Evolutionary conservation across 1,140 invertebrate genomes (phyloP).

Genomic region (Leptinotarsa undecemlineata): DNA sequence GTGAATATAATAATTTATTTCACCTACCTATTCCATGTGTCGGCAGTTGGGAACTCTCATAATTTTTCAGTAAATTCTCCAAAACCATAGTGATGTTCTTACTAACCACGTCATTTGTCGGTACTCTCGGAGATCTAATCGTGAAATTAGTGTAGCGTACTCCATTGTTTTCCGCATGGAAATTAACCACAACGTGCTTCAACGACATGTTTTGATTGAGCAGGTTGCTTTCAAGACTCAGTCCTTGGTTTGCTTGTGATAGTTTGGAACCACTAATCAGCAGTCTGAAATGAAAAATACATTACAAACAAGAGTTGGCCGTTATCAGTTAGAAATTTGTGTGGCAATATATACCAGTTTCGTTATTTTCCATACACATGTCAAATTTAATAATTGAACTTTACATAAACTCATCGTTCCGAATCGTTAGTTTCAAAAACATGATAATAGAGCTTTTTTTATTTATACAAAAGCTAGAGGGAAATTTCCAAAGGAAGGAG

Average conservation of each 20-base stretch:
- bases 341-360: too few relatives aligned
- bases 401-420: too few relatives aligned
- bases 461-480: too few relatives aligned
- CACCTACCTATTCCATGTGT: conserved; percentile 75
- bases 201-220: conserved; percentile 33
- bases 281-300: conserved; percentile 23
- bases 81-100: conserved; percentile 81
- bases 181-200: conserved; percentile 18
- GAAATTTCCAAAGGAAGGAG: too few relatives aligned
- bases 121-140: conserved; percentile 54
- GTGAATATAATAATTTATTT: not conserved
- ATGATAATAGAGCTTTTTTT: too few relatives aligned
- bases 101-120: conserved; percentile 70
- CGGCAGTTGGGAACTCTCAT: conserved; percentile 87
- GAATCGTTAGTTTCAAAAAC: too few relatives aligned
- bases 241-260: conserved; percentile 16
- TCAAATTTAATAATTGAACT: too few relatives aligned
- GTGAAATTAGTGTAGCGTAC: not conserved
- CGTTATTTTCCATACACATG: too few relatives aligned
- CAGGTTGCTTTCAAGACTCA: conserved; percentile 27
- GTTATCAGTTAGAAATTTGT: not conserved
- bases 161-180: not conserved
- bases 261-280: conserved; percentile 15
- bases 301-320: not conserved
- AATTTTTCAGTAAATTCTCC: conserved; percentile 85